Conservation (phyloP, 2,888 invertebrate species). For the Heteropelma amictum region DNA sequence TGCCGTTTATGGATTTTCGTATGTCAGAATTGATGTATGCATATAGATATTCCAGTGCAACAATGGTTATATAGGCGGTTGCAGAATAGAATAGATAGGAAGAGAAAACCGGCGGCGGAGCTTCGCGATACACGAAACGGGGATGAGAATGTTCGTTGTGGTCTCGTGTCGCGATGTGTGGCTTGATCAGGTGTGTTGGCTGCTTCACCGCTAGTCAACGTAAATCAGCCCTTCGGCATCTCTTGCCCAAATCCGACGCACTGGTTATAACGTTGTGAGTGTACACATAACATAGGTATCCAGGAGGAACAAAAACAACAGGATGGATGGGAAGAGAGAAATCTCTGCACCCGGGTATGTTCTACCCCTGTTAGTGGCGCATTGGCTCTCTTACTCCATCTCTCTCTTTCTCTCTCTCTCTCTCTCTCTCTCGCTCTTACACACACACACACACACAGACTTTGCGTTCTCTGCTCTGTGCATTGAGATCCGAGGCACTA, state of each 20-base stretch:
- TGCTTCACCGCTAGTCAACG: constrained; percentile 26
- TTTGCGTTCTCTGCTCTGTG: constrained; percentile 7
- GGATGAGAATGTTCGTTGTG: constrained; percentile 32
- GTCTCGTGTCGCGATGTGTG: constrained; percentile 24
- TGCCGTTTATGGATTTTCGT: constrained; percentile 21
- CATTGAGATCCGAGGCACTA: constrained; percentile 24
- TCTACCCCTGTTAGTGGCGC: constrained; percentile 4
- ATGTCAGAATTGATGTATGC: background rate
- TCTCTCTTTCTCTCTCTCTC: background rate
- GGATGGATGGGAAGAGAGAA: constrained; percentile 30
- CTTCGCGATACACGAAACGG: constrained; percentile 21
- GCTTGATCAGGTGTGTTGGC: constrained; percentile 31
- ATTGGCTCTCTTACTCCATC: constrained; percentile 3
- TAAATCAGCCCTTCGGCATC: constrained; percentile 38
- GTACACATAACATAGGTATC: constrained; percentile 1
- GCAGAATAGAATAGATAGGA: constrained; percentile 1
- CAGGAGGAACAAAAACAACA: constrained; percentile 40
- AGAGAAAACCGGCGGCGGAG: constrained; percentile 3
- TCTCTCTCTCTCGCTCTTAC: background rate
- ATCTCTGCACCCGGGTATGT: background rate
- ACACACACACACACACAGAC: too few species aligned
- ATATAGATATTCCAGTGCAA: background rate
- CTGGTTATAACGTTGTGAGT: constrained; percentile 5
- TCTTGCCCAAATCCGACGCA: constrained; percentile 31
- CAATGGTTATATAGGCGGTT: background rate